Evolutionary conservation across 2,113 vertebrate genomes (phyloP), one percentile per base, ranked within the genome.

Genomic region (Isichthys henryi): DNA sequence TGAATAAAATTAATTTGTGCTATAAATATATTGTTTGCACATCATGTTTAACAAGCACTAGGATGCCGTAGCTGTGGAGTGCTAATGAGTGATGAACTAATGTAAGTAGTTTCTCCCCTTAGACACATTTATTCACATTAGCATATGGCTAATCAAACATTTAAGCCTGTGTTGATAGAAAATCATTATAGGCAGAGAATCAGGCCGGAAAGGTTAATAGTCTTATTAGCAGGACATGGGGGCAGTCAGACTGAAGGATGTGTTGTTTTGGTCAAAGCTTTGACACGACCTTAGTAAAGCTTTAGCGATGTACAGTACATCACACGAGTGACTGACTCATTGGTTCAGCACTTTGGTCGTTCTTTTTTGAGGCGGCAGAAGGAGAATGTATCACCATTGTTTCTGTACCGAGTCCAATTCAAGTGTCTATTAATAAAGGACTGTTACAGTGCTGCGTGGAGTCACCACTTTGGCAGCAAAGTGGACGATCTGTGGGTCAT

Each of bases 61-160:
- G 74, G 15, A 43, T 17, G 74, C 15, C 74, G 15, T 80, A 19
- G 74, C 74, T 80, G 74, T 43, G 35, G 74, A 39, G 74, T 19
- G 31, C 35, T 80, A 80, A 80, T 80, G 74, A 43, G 3, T 80
- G 19, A 74, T 74, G 66, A 74, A 31, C 31, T 74, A 74, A 80
- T 80, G 70, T 39, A 80, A 80, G 35, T 80, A 39, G 35, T 48
- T 85, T 85, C 82, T 48, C 80, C 17, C 39, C 31, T 80, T 80
- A 85, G 43, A 85, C 46, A 48, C 82, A 85, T 85, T 85, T 85
- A 49, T 85, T 85, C 21, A 85, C 82, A 85, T 85, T 85, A 85
- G 82, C 82, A 85, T 85, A 48, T 46, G 45, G 46, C 46, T 49
- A 85, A 85, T 85, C 39, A 23, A 85, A 85, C 21, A n/a, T 85